phyloP scores from a whole-genome alignment of 2,797 vertebrate species.

The Dendrocincla fuliginosa region DNA sequence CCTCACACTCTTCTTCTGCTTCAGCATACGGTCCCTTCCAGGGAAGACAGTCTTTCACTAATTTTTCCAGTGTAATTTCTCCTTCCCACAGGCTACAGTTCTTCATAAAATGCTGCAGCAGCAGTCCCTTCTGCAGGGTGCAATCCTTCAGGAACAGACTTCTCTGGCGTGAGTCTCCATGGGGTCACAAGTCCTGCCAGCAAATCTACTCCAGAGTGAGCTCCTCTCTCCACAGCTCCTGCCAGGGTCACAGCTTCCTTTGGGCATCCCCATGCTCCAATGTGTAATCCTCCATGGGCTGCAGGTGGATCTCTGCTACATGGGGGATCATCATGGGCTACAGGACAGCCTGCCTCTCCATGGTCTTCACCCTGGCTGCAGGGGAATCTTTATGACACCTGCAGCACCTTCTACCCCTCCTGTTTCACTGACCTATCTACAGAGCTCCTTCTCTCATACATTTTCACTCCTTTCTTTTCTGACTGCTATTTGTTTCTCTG shows the following conservation, averaged over 20 bases:
- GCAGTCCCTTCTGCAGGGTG: neutral
- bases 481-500: neutral
- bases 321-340: neutral
- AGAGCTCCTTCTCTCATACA: neutral
- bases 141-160: accelerated
- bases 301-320: neutral
- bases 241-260: neutral
- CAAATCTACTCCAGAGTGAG: neutral
- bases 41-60: neutral
- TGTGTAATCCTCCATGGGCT: too few relatives aligned
- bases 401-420: neutral
- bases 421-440: neutral
- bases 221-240: neutral
- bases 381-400: neutral
- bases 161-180: neutral
- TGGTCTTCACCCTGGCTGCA: neutral
- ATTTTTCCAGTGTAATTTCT: neutral
- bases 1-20: neutral
- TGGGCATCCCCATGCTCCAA: neutral
- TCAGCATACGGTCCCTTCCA: neutral
- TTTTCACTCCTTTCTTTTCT: neutral
- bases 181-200: neutral
- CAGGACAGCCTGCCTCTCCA: neutral
- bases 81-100: neutral
- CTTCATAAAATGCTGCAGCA: neutral